Evolutionary conservation across 2,113 vertebrate genomes (phyloP), one percentile per base, ranked within the genome.

Genomic region (Camelus bactrianus): DNA sequence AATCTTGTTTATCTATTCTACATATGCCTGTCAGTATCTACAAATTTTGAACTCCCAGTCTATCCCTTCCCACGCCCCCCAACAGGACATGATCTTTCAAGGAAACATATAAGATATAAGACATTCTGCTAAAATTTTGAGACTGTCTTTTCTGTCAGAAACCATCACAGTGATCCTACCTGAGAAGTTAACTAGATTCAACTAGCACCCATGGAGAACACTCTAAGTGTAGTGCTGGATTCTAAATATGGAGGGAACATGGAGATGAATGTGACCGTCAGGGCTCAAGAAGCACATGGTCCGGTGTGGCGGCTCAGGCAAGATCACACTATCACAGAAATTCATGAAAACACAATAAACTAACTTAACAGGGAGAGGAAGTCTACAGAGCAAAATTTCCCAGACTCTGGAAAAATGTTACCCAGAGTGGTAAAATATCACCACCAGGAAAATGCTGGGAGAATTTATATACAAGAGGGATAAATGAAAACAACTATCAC

Each of bases 91-190:
- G 77, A 50, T 42, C 38, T 5, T 42, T 42, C 38, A 42, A 42
- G 38, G 38, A 42, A 42, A 42, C 4, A 42, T 42, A 42, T 42
- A 42, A 42, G 38, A 42, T 42, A 77, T 10, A 67, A 50, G 35
- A 24, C 15, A 52, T 95, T 73, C 67, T 24, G 50, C 58, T 80
- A 38, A 75, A 96, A 60, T 60, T 67, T 67, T 7, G 9, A 89
- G n/a, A 35, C 14, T 82, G 24, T 26, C 10, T 95, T 77, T 92
- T 42, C 73, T 92, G 35, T 89, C 93, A 95, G 30, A 81, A 77
- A 73, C 50, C 13, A 76, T 89, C 48, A 89, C n/a, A 77, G 1
- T 48, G 20, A 26, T 72, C 12, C 76, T 30, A 24, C 42, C 17
- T 52, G 52, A 87, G 64, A 56, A 75, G 19, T 42, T 90, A 88